Evolutionary conservation across 2,113 vertebrate genomes (phyloP), one percentile per base, ranked within the genome.

Genomic region (Stictonetta naevosa): DNA sequence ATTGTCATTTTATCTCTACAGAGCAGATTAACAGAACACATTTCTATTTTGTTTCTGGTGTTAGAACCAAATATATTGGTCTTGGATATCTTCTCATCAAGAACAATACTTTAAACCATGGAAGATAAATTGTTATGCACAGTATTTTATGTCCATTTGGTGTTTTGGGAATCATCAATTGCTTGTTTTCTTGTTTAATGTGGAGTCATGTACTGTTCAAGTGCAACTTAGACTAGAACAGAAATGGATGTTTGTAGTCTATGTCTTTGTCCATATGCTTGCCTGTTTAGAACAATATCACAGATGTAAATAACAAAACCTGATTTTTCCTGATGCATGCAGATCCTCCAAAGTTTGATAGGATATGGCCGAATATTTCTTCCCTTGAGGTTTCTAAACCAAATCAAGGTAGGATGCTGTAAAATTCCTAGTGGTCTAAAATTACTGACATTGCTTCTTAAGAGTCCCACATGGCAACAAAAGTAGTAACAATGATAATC

Each of bases 331-430:
- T 97, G 98, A 98, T 98, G 98, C 98, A 98, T 98, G 98, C 99
- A 99, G 99, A 93, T 97, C 97, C 97, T 98, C 97, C 98, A 97
- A 98, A 98, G 98, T 98, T 97, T 98, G 97, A 98, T 98, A 98
- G 98, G 97, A 98, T 99, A 98, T 99, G 98, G 98, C 99, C 98
- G 99, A 99, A 99, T 98, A 99, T 99, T 97, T 99, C 99, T 98
- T 99, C 99, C 97, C 99, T 99, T 99, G 99, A 99, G 98, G 99
- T 99, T 98, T 99, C 99, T 99, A 99, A 99, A 98, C 98, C 98
- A 99, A 99, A 99, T 98, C 99, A 99, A 99, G 99, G 99, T 99
- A 99, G 99, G 99, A 99, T 98, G 94, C 90, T 97, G 86, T 94
- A 97, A 98, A 98, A 97, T 98, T 97, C 98, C 93, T 93, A 95